Conservation (phyloP, 2,888 invertebrate genomes). For the Catocala sponsa region DNA sequence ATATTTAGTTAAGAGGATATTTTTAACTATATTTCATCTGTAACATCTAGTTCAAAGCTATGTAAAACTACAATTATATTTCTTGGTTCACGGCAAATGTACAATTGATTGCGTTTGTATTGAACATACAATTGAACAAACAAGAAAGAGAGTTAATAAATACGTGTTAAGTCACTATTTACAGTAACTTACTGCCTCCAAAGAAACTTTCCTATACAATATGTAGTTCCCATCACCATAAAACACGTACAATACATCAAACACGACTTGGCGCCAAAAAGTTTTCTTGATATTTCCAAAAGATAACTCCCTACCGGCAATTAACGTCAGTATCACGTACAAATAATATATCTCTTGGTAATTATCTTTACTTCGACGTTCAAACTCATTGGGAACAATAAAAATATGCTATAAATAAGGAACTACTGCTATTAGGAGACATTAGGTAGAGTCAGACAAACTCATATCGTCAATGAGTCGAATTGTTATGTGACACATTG, state of each 20-base stretch:
- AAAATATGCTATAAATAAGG: conserved; percentile 44
- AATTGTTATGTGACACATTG: not conserved
- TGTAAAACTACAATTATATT: no score
- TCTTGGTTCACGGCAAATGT: no score
- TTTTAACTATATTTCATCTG: no score
- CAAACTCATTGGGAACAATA: conserved; percentile 28
- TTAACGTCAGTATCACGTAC: conserved; percentile 15
- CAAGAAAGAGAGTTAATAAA: no score
- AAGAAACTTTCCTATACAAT: not conserved
- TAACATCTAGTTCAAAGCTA: no score
- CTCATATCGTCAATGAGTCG: conserved; percentile 23
- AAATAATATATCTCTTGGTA: conserved; percentile 29
- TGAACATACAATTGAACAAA: no score
- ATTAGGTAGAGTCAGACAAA: conserved; percentile 24
- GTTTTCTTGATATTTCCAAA: conserved; percentile 7
- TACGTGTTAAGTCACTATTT: no score
- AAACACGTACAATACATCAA: not conserved
- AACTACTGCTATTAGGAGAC: conserved; percentile 39
- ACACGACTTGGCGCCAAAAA: conserved; percentile 5
- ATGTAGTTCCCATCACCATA: not conserved
- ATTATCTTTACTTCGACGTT: conserved; percentile 35
- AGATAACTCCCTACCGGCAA: conserved; percentile 13
- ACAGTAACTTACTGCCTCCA: no score
- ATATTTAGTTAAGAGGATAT: no score
- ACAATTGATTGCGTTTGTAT: no score